Evolutionary conservation across 2,888 invertebrate genomes (phyloP), one percentile per base, ranked within the genome.

Genomic region (Trachelus stipa): DNA sequence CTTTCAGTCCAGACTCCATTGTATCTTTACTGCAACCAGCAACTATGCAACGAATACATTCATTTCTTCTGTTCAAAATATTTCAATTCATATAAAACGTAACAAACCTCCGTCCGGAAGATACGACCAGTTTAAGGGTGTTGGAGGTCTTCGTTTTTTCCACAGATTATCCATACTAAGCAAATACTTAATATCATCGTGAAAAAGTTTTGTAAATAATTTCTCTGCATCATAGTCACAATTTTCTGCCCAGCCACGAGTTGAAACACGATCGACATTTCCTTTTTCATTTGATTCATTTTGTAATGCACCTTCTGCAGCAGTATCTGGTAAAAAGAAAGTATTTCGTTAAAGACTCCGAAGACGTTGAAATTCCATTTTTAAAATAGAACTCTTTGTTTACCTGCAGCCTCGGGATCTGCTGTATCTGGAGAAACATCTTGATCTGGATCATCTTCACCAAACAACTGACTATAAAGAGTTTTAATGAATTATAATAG

Each of bases 341-440:
- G 37, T 79, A 31, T 69, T 23, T 34, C 1, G 2, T 77, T 81
- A 68, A 56, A 56, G 56, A 23, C 23, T 23, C 9, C 56, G 2
- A 40, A 56, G 23, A 23, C 1, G 0, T 77, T n/a, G 23, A 15
- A 33, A 9, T 30, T 23, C 0, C 6, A 9, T n/a, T 30, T 71
- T 31, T 33, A 11, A 11, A 71, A n/a, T 31, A 23, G 1, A 23
- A 56, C 23, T 56, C 12, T 34, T 71, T 31, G 12, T 71, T 93
- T 92, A 84, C 95, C 96, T 33, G 95, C 94, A 9, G 97, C 96
- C 92, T 99, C 99, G 11, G 98, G 98, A 92, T 99, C 99, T 33
- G 96, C 98, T 1, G 97, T 95, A 89, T 99, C 99, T 0, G 99
- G 99, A 15, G 99, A 98, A 3, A 99, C 99, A 91, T 99, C 99